These are phyloP conservation scores for Ceyx melanurus DNA, from an alignment of 2,113 vertebrate genomes.

Conservation along the genomic window DNA sequence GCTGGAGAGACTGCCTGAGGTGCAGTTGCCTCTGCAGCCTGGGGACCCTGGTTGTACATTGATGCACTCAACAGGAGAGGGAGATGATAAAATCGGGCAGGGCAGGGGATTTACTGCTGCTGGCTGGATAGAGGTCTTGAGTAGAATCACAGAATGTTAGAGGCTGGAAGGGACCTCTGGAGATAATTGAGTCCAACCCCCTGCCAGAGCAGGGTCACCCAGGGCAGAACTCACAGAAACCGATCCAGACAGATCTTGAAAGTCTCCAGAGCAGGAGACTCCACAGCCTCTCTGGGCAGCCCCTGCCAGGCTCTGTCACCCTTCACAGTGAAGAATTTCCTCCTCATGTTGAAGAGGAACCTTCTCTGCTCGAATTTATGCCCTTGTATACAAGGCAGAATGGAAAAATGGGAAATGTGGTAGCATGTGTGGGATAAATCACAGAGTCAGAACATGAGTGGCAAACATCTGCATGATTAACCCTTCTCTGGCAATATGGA, in stretches of 20 bases:
- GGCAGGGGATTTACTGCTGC: neutral
- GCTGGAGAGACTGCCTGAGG: neutral
- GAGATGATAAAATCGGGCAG: neutral
- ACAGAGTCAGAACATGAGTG: neutral
- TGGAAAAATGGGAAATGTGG: neutral
- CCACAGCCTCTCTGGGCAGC: too few species aligned
- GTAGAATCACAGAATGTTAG: too few species aligned
- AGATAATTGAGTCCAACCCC: too few species aligned
- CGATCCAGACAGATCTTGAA: too few species aligned
- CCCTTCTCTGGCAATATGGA: neutral
- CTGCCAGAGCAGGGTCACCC: too few species aligned
- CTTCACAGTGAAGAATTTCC: too few species aligned
- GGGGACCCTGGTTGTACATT: accelerated
- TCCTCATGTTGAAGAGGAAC: too few species aligned
- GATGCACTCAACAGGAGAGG: neutral
- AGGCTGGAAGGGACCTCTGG: too few species aligned
- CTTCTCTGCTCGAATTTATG: too few species aligned
- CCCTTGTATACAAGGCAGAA: neutral
- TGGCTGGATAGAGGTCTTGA: neutral
- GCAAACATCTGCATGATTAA: neutral
- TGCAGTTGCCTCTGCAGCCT: accelerated
- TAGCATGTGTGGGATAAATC: neutral
- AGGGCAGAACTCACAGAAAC: too few species aligned
- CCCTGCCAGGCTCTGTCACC: too few species aligned
- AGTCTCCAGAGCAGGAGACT: too few species aligned